These are phyloP conservation scores for Uropetala carovei DNA, from an alignment of 2,888 invertebrate species.

Conservation along the genomic window DNA sequence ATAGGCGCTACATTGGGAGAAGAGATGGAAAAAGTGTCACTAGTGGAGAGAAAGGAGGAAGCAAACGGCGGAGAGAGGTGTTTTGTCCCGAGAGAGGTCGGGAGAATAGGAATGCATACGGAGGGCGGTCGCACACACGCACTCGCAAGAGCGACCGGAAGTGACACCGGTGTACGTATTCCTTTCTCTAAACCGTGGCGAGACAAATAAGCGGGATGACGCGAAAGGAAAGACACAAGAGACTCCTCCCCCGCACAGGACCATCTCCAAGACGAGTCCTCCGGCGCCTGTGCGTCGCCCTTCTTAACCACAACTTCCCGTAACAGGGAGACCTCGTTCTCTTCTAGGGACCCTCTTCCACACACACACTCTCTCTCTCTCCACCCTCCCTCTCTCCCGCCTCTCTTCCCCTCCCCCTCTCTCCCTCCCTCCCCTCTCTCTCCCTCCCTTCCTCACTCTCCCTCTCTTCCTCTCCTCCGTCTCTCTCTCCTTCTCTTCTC, in stretches of 20 bases:
- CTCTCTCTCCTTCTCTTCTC: too few relatives aligned
- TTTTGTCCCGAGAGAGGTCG: background rate
- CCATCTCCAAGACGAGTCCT: background rate
- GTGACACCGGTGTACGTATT: background rate
- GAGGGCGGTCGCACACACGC: background rate
- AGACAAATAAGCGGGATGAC: background rate
- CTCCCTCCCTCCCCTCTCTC: too few relatives aligned
- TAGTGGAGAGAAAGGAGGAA: background rate
- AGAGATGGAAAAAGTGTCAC: too few relatives aligned
- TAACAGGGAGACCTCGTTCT: background rate
- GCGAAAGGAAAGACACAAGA: background rate
- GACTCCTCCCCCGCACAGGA: background rate
- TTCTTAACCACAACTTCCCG: background rate
- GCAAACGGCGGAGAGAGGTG: background rate
- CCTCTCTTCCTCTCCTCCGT: too few relatives aligned
- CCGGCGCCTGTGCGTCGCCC: background rate
- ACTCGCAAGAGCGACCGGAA: constrained; percentile 14
- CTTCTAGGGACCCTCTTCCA: background rate
- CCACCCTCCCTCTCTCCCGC: background rate
- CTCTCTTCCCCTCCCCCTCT: too few relatives aligned
- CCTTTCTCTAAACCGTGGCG: background rate
- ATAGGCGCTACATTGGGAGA: too few relatives aligned
- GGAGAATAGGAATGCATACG: background rate
- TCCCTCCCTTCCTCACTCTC: too few relatives aligned
- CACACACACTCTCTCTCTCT: too few relatives aligned